These are phyloP conservation scores for Tenebrosternarchus preto DNA, from an alignment of 2,113 vertebrate genomes.

Conservation along the genomic window DNA sequence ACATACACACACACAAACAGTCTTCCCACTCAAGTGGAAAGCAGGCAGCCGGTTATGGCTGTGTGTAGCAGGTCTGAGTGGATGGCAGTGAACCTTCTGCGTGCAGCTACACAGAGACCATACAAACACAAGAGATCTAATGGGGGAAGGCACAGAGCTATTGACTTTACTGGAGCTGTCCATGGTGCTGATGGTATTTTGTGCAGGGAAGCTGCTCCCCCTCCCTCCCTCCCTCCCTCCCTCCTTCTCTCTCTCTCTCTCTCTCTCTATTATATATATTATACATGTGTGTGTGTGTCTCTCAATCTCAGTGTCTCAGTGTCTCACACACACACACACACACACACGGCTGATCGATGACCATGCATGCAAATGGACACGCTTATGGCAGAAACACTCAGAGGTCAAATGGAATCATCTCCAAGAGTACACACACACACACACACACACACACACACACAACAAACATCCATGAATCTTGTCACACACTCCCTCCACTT, in stretches of 20 bases:
- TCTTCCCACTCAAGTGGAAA: no score
- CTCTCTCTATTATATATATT: no score
- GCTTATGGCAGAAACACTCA: neutral
- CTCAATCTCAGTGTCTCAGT: neutral
- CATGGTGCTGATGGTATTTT: neutral
- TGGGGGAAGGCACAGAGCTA: neutral
- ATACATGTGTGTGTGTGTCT: no score
- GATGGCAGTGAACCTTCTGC: neutral
- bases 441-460: constrained; percentile 39
- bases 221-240: neutral
- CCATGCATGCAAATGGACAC: neutral
- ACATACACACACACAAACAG: no score
- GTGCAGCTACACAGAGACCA: neutral
- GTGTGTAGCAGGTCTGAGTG: neutral
- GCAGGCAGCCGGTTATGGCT: no score
- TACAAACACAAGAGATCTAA: neutral
- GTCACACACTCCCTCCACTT: constrained; percentile 24
- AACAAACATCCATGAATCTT: constrained; percentile 24
- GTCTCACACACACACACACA: neutral
- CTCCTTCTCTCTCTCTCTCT: neutral
- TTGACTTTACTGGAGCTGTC: neutral
- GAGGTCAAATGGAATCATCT: neutral
- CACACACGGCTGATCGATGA: neutral
- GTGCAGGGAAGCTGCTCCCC: neutral
- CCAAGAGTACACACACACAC: constrained; percentile 19